These are phyloP conservation scores for Thymelicus acteon DNA, from an alignment of 2,888 invertebrate genomes.

Conservation along the genomic window DNA sequence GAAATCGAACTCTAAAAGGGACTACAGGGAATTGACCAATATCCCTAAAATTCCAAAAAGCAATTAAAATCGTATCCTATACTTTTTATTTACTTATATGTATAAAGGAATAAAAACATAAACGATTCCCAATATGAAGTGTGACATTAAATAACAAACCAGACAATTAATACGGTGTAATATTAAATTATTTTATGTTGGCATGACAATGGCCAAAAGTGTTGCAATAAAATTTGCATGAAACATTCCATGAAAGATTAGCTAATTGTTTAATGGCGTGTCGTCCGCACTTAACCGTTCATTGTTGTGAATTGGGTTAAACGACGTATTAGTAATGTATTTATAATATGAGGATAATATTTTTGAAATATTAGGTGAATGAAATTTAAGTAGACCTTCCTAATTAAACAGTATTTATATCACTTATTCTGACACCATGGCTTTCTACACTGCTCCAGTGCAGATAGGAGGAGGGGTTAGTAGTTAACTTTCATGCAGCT, in stretches of 20 bases:
- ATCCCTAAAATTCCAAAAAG: not conserved
- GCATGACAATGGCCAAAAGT: constrained; percentile 29
- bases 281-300: constrained; percentile 51
- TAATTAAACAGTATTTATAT: not conserved
- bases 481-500: too few species aligned
- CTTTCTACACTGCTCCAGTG: too few species aligned
- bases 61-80: not conserved
- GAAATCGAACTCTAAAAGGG: not conserved
- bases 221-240: constrained; percentile 49
- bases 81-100: too few species aligned
- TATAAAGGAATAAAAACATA: too few species aligned
- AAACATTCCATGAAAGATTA: constrained; percentile 52
- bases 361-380: not conserved
- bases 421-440: too few species aligned
- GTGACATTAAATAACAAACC: not conserved
- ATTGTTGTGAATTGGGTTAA: constrained; percentile 41
- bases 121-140: not conserved
- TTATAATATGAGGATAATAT: constrained; percentile 40
- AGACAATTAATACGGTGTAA: constrained; percentile 5
- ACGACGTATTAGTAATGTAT: constrained; percentile 40
- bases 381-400: not conserved
- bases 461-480: too few species aligned
- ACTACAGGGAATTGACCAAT: not conserved
- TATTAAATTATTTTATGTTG: constrained; percentile 29
- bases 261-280: constrained; percentile 69